phyloP scores from a whole-genome alignment of 2,797 vertebrate species.

The Leucoraja ocellata region DNA sequence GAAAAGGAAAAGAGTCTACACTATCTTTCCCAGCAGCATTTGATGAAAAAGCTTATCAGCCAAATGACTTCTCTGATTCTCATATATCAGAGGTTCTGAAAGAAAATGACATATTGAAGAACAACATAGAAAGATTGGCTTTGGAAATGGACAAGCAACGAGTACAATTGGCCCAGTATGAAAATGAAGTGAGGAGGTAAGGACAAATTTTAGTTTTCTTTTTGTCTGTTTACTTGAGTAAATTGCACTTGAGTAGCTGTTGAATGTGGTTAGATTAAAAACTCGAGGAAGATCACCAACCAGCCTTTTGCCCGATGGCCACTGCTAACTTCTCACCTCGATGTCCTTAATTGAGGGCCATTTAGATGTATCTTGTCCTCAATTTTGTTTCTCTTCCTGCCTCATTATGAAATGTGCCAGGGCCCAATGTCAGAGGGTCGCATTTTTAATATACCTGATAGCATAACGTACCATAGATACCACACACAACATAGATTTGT shows the following conservation, averaged over 20 bases:
- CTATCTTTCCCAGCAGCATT: slow-evolving; percentile 53
- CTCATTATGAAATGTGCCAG: not conserved
- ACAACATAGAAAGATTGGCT: slow-evolving; percentile 59
- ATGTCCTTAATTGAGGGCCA: not conserved
- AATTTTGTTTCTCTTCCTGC: not conserved
- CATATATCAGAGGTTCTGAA: slow-evolving; percentile 69
- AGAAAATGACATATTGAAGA: slow-evolving; percentile 70
- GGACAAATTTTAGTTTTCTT: not conserved
- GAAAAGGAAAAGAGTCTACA: not conserved
- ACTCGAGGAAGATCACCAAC: not conserved
- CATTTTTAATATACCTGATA: no score
- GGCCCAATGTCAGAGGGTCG: not conserved
- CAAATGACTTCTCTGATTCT: slow-evolving; percentile 60
- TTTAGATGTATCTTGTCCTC: not conserved
- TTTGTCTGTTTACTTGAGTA: not conserved
- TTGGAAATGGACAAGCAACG: slow-evolving; percentile 61
- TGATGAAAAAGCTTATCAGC: slow-evolving; percentile 67
- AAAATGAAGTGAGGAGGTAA: slow-evolving; percentile 68
- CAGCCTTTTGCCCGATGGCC: not conserved
- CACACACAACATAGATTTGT: no score
- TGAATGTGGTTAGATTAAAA: not conserved
- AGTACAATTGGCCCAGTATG: slow-evolving; percentile 54
- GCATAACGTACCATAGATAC: no score
- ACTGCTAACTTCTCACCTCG: not conserved
- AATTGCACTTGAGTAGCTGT: not conserved